A percentile compares a stretch with the other conserved stretches of the same genome.
Evolutionary conservation across 2,888 invertebrate genomes (phyloP).

Genomic region (Aporophyla nigra): DNA sequence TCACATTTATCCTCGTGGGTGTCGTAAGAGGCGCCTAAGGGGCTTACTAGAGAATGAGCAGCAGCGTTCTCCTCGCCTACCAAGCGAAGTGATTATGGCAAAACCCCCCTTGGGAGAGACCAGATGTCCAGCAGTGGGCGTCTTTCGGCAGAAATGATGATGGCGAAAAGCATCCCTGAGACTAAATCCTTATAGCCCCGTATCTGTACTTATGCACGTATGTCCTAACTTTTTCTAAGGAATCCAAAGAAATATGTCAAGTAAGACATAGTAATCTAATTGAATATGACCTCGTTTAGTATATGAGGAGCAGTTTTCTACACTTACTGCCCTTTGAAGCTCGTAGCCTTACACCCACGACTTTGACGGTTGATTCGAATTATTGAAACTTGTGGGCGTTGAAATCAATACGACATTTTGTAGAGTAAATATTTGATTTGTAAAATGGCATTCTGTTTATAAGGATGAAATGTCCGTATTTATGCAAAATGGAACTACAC

Average conservation of each 20-base stretch:
- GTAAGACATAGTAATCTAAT: neutral
- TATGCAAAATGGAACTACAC: no score
- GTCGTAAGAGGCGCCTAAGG: no score
- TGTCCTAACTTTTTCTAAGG: neutral
- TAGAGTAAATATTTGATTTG: slow-evolving; percentile 11
- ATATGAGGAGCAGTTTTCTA: neutral
- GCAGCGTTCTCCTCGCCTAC: no score
- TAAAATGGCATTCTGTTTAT: neutral
- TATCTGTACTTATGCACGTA: neutral
- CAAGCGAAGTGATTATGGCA: no score
- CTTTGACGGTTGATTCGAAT: neutral
- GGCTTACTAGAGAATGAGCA: no score
- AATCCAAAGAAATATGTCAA: neutral
- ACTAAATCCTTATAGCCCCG: neutral
- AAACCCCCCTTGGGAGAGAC: no score
- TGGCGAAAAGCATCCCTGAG: neutral
- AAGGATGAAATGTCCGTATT: no score
- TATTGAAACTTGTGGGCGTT: slow-evolving; percentile 9
- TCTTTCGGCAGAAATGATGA: no score
- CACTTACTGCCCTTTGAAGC: neutral
- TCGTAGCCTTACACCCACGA: neutral
- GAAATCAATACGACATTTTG: slow-evolving; percentile 16
- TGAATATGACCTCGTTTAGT: slow-evolving; percentile 19
- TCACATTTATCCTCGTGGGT: no score
- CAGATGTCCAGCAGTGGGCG: no score